Evolutionary conservation across 2,888 invertebrate genomes (phyloP).

Genomic region (Monoplex corrugatus): DNA sequence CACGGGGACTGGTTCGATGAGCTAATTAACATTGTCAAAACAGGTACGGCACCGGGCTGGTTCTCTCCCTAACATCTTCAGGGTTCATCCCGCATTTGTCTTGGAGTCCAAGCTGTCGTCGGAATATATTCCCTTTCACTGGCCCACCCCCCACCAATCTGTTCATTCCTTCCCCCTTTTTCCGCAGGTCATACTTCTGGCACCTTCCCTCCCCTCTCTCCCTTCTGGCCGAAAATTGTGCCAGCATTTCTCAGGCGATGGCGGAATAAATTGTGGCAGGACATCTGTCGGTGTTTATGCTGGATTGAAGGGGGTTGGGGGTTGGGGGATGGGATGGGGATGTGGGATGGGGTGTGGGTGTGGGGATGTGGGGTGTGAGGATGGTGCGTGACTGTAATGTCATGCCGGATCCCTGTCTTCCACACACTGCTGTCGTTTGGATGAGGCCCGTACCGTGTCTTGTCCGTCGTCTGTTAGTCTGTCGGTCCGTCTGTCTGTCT

Average conservation of each 20-base stretch:
- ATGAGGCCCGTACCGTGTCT: too few species aligned
- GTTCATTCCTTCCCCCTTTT: not conserved
- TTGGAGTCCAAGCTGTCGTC: not conserved
- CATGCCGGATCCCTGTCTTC: too few species aligned
- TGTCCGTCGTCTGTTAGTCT: too few species aligned
- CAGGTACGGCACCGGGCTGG: not conserved
- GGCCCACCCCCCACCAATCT: not conserved
- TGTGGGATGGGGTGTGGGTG: not conserved
- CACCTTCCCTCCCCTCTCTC: not conserved
- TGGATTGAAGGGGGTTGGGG: not conserved
- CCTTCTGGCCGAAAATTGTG: not conserved
- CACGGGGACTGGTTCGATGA: too few species aligned
- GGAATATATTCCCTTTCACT: not conserved
- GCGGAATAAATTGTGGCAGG: conserved; percentile 41
- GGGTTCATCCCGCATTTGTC: not conserved
- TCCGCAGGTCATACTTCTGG: not conserved
- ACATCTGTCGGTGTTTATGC: conserved; percentile 49
- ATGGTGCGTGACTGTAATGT: too few species aligned
- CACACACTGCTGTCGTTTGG: too few species aligned
- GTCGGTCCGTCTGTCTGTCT: too few species aligned
- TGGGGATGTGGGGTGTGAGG: not conserved
- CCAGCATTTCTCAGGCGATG: conserved; percentile 41
- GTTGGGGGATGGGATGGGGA: not conserved
- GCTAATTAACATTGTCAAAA: too few species aligned
- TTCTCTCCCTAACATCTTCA: not conserved